Percentiles rank a stretch among this genome's conserved stretches.
These are phyloP conservation scores for Aphidius colemani DNA, from an alignment of 2,888 invertebrate species.

Conservation along the genomic window DNA sequence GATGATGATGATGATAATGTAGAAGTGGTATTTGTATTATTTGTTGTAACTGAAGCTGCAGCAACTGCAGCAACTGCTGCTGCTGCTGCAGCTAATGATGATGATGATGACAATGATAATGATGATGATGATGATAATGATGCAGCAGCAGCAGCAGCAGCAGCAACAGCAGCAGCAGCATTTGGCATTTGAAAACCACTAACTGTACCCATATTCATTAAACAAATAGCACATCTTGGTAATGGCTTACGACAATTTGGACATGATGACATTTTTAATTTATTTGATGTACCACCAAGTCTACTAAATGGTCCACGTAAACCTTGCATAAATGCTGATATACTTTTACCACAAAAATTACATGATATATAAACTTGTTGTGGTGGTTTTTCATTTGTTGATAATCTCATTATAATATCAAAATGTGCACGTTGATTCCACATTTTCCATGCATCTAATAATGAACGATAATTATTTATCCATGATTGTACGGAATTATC, in stretches of 20 bases:
- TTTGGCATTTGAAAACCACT: conserved; percentile 54
- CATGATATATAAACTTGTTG: conserved; percentile 83
- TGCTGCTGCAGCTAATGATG: no score
- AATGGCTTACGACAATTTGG: conserved; percentile 94
- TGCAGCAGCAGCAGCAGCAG: no score
- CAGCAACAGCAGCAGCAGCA: conserved; percentile 18
- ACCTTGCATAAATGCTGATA: conserved; percentile 79
- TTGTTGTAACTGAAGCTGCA: no score
- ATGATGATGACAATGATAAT: no score
- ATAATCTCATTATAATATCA: conserved; percentile 77
- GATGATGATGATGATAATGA: no score
- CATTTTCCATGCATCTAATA: conserved; percentile 88
- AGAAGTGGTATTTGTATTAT: no score
- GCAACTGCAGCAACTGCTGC: no score
- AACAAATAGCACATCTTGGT: conserved; percentile 91
- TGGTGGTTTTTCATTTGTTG: conserved; percentile 65
- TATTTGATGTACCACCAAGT: conserved; percentile 71
- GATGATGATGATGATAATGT: no score
- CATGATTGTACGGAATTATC: conserved; percentile 69
- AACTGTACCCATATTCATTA: conserved; percentile 88
- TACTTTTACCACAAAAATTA: conserved; percentile 93
- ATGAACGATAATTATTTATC: conserved; percentile 79
- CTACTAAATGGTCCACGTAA: conserved; percentile 66
- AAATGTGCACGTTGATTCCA: conserved; percentile 90
- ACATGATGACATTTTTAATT: conserved; percentile 84